A percentile compares a stretch with the other conserved stretches of the same genome.
These are phyloP conservation scores for Promerops cafer DNA, from an alignment of 2,113 vertebrate species.

Conservation along the genomic window DNA sequence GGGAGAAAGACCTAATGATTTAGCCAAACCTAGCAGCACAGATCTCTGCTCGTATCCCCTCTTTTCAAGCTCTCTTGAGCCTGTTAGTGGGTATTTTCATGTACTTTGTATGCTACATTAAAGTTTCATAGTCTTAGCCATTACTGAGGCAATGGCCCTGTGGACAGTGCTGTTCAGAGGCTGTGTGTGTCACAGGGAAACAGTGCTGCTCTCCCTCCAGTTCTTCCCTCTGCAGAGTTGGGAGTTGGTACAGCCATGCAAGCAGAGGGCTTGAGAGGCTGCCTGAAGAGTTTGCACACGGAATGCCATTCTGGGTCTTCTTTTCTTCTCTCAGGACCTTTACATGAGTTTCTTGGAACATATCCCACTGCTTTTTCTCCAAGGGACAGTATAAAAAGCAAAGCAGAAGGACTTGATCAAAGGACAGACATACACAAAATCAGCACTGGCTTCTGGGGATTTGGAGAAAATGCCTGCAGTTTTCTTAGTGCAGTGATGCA, in stretches of 20 bases:
- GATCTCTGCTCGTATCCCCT: not conserved
- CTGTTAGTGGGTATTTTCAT: not conserved
- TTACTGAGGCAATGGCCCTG: not conserved
- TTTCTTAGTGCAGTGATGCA: not conserved
- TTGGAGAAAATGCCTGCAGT: not conserved
- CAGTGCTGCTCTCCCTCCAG: not conserved
- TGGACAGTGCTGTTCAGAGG: not conserved
- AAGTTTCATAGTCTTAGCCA: not conserved
- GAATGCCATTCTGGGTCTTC: not conserved
- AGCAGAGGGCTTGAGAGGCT: not conserved
- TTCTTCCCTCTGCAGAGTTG: fast-evolving
- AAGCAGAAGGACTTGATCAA: not conserved
- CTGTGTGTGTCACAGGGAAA: not conserved
- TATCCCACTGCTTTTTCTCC: not conserved
- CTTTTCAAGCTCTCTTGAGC: not conserved
- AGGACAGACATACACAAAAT: not conserved
- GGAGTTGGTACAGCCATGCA: not conserved
- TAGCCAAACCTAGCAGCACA: not conserved
- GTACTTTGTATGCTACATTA: not conserved
- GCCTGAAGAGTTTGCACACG: not conserved
- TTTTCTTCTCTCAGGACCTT: not conserved
- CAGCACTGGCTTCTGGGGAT: not conserved
- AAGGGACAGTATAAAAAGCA: not conserved
- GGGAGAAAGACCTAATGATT: not conserved
- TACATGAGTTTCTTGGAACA: not conserved